Evolutionary conservation across 2,113 vertebrate genomes (phyloP).

Genomic region (Plotosus lineatus): DNA sequence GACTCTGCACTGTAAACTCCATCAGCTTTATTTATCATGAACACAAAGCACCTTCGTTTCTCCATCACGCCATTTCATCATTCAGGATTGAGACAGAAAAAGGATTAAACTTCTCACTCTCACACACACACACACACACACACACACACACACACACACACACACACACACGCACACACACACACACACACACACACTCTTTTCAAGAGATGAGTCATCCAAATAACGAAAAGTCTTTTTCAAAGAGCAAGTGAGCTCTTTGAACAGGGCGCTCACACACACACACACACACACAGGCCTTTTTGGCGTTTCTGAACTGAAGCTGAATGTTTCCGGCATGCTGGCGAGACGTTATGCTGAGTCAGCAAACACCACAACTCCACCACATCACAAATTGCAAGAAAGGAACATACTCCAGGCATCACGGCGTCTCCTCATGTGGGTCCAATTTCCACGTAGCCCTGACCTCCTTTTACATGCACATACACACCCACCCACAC

Average conservation of each 20-base stretch:
- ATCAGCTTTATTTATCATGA: neutral
- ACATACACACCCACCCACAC: neutral
- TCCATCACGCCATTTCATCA: neutral
- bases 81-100: neutral
- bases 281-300: slow-evolving; percentile 17
- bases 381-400: slow-evolving; percentile 41
- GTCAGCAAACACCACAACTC: slow-evolving; percentile 35
- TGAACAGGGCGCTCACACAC: slow-evolving; percentile 12
- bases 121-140: slow-evolving; percentile 48
- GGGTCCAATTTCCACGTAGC: slow-evolving; percentile 4
- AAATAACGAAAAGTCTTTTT: slow-evolving; percentile 72
- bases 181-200: slow-evolving; percentile 53
- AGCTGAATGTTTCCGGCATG: neutral
- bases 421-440: slow-evolving; percentile 5
- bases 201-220: slow-evolving; percentile 70
- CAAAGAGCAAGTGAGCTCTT: slow-evolving; percentile 55
- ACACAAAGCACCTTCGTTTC: neutral
- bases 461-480: neutral
- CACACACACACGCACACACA: slow-evolving; percentile 49
- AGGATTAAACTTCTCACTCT: slow-evolving; percentile 61
- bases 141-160: slow-evolving; percentile 63
- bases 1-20: neutral
- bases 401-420: slow-evolving; percentile 28
- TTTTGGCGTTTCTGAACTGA: neutral
- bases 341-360: slow-evolving; percentile 23